phyloP scores from a whole-genome alignment of 2,888 invertebrate genomes.

The Microplitis deprimator region DNA sequence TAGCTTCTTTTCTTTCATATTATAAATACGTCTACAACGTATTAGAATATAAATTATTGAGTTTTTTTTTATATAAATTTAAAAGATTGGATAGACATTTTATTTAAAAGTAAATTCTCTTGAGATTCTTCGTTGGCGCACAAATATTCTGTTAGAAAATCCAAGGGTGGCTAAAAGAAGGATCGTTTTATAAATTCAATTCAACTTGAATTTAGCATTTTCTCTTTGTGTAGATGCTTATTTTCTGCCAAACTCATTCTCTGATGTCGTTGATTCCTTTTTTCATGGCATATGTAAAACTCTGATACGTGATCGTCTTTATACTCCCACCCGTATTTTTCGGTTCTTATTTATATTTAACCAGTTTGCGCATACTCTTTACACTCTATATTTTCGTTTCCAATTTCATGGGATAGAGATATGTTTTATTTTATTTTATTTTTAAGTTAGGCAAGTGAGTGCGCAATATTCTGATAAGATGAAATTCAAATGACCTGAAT shows the following conservation, averaged over 20 bases:
- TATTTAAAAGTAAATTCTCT: slow-evolving; percentile 17
- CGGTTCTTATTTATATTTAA: slow-evolving; percentile 57
- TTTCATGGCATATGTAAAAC: slow-evolving; percentile 14
- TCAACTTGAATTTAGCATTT: slow-evolving; percentile 35
- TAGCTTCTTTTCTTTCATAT: too few relatives aligned
- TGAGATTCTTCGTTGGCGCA: slow-evolving; percentile 9
- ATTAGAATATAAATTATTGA: not conserved
- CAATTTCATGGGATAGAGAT: slow-evolving; percentile 68
- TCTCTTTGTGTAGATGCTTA: slow-evolving; percentile 34
- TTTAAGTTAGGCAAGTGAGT: slow-evolving; percentile 45
- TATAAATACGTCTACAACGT: too few relatives aligned
- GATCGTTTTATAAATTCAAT: slow-evolving; percentile 39
- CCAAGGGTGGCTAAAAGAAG: slow-evolving; percentile 16
- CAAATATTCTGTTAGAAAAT: slow-evolving; percentile 18
- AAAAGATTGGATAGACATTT: not conserved
- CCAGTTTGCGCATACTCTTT: slow-evolving; percentile 51
- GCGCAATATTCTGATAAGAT: slow-evolving; percentile 54
- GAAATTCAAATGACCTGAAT: slow-evolving; percentile 71
- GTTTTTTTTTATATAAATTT: not conserved
- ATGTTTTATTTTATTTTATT: slow-evolving; percentile 45
- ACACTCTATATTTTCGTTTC: slow-evolving; percentile 63
- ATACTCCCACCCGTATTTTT: slow-evolving; percentile 56
- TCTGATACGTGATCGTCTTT: slow-evolving; percentile 18
- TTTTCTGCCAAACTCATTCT: slow-evolving; percentile 26
- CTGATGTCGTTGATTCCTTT: slow-evolving; percentile 1